Evolutionary conservation across 2,888 invertebrate genomes (phyloP).

Genomic region (Acutogordius australiensis): DNA sequence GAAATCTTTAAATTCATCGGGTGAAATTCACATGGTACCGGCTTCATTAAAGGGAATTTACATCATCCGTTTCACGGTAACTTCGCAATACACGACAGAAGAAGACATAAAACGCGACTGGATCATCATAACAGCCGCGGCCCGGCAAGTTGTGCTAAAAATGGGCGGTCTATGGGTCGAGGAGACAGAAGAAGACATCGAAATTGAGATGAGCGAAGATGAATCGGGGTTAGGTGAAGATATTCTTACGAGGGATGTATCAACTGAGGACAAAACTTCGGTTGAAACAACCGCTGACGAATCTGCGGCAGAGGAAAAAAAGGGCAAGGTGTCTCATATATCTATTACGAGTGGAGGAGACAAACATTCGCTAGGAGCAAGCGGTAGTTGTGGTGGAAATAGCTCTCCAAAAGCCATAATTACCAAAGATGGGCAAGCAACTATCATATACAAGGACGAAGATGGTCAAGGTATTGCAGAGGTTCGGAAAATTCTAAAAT

Average conservation of each 20-base stretch:
- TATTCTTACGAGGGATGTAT: not conserved
- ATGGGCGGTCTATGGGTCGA: not conserved
- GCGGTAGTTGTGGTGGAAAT: no score
- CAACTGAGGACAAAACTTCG: not conserved
- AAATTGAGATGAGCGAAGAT: slow-evolving; percentile 5
- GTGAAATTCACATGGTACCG: slow-evolving; percentile 68
- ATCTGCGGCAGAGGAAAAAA: not conserved
- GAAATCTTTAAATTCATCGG: slow-evolving; percentile 54
- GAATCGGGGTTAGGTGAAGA: slow-evolving; percentile 7
- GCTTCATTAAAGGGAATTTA: slow-evolving; percentile 48
- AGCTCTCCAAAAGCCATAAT: not conserved
- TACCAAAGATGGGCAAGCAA: not conserved
- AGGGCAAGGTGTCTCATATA: not conserved
- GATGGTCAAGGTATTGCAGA: no score
- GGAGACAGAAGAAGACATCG: not conserved
- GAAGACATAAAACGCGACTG: slow-evolving; percentile 43
- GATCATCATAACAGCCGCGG: slow-evolving; percentile 27
- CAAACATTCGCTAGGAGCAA: no score
- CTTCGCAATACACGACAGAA: slow-evolving; percentile 43
- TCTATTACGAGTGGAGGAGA: no score
- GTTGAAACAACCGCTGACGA: not conserved
- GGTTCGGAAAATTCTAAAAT: no score
- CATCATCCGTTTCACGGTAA: slow-evolving; percentile 36
- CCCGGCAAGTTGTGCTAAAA: slow-evolving; percentile 19
- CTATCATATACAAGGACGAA: not conserved